phyloP scores from a whole-genome alignment of 2,797 vertebrate genomes.

The Nasua narica region DNA sequence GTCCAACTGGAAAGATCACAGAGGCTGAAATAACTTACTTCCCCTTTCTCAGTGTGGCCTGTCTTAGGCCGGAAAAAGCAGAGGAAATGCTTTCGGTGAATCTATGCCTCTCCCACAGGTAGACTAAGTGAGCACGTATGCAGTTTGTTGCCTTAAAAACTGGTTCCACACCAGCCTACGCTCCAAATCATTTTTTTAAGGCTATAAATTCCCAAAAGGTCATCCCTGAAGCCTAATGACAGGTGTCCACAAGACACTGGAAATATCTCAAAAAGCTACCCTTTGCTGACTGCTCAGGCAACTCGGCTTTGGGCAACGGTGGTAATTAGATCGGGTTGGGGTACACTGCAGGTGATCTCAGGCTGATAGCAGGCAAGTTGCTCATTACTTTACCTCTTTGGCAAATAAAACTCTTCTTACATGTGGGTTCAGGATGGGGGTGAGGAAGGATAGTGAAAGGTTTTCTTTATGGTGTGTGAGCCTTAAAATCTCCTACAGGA shows the following conservation, averaged over 20 bases:
- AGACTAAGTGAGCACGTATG: background rate
- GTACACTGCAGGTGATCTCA: too few species aligned
- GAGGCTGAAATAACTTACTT: background rate
- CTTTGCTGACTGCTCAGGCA: background rate
- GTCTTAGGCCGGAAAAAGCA: background rate
- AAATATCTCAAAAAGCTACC: background rate
- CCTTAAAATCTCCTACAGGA: background rate
- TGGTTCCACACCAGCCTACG: background rate
- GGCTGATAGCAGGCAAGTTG: background rate
- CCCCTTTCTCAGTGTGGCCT: background rate
- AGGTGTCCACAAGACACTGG: background rate
- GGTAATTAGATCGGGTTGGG: rapidly evolving
- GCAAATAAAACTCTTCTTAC: background rate
- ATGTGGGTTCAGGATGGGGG: background rate
- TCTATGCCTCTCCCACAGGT: background rate
- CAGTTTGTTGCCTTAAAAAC: background rate
- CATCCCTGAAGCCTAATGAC: background rate
- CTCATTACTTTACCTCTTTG: background rate
- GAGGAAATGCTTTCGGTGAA: background rate
- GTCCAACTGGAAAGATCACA: background rate
- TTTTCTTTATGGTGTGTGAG: background rate
- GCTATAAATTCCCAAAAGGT: background rate
- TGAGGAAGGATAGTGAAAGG: background rate
- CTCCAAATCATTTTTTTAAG: background rate
- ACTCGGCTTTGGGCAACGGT: background rate